These are phyloP conservation scores for Patella ulyssiponensis DNA, from an alignment of 2,888 invertebrate species.

Conservation along the genomic window DNA sequence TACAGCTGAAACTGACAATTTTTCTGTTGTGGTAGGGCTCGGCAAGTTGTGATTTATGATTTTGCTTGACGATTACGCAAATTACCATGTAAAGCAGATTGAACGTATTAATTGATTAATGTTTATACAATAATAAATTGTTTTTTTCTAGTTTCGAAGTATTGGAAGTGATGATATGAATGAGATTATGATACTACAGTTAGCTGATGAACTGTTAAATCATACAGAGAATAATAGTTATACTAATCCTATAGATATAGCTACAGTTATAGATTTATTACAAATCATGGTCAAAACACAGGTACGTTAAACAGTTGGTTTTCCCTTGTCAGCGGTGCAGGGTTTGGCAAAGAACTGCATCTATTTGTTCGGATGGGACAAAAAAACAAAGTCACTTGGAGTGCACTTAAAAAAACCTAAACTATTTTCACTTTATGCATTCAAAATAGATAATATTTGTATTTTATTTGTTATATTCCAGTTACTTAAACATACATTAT, in stretches of 20 bases:
- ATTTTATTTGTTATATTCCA: too few species aligned
- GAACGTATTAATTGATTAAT: too few species aligned
- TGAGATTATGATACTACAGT: slow-evolving; percentile 52
- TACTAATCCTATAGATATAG: slow-evolving; percentile 67
- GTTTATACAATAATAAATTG: neutral
- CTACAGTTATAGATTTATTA: slow-evolving; percentile 67
- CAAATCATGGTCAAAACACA: slow-evolving; percentile 62
- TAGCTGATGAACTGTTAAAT: slow-evolving; percentile 57
- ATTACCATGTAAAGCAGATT: too few species aligned
- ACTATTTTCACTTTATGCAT: too few species aligned
- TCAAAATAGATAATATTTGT: too few species aligned
- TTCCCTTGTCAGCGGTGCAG: neutral
- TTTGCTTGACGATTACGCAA: too few species aligned
- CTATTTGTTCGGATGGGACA: too few species aligned
- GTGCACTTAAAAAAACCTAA: too few species aligned
- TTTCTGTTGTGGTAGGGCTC: too few species aligned
- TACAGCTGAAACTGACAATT: too few species aligned
- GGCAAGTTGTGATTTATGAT: too few species aligned
- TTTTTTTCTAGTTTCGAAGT: slow-evolving; percentile 29
- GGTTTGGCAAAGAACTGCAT: neutral
- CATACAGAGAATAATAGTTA: slow-evolving; percentile 57
- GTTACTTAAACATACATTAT: too few species aligned
- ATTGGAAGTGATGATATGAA: slow-evolving; percentile 41
- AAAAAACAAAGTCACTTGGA: neutral
- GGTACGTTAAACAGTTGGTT: slow-evolving; percentile 39